These are phyloP conservation scores for Isichthys henryi DNA, from an alignment of 2,113 vertebrate species.

Conservation along the genomic window DNA sequence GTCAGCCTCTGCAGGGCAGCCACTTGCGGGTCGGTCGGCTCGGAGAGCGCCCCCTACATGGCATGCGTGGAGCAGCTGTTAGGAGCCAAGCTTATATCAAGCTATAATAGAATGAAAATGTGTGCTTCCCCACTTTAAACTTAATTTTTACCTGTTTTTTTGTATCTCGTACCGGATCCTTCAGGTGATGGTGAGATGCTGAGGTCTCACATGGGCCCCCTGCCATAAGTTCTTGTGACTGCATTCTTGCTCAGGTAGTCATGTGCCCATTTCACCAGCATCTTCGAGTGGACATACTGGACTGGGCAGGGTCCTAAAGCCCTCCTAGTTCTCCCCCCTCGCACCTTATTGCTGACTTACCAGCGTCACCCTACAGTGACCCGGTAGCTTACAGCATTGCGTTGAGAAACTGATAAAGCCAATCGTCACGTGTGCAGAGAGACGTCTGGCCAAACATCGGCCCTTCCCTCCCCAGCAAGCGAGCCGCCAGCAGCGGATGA, in stretches of 20 bases:
- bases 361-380: neutral
- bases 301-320: neutral
- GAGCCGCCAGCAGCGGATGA: conserved; percentile 65
- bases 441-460: neutral
- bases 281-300: neutral
- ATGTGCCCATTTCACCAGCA: neutral
- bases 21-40: too few relatives aligned
- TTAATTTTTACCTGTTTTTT: too few relatives aligned
- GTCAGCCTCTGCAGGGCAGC: conserved; percentile 25
- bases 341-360: neutral
- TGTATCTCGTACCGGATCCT: neutral
- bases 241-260: neutral
- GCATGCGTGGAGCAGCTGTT: neutral
- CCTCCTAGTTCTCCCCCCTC: neutral
- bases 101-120: neutral
- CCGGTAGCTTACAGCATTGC: too few relatives aligned
- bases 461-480: conserved; percentile 57
- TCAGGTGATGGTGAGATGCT: neutral
- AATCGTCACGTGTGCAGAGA: neutral
- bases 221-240: neutral
- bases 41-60: neutral
- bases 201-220: neutral
- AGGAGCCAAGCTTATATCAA: neutral
- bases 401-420: neutral
- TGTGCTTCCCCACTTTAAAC: neutral